Percentiles rank a stretch among this genome's conserved stretches.
Conservation (phyloP, 1,140 invertebrate genomes). For the Holcopasites calliopsidis region DNA sequence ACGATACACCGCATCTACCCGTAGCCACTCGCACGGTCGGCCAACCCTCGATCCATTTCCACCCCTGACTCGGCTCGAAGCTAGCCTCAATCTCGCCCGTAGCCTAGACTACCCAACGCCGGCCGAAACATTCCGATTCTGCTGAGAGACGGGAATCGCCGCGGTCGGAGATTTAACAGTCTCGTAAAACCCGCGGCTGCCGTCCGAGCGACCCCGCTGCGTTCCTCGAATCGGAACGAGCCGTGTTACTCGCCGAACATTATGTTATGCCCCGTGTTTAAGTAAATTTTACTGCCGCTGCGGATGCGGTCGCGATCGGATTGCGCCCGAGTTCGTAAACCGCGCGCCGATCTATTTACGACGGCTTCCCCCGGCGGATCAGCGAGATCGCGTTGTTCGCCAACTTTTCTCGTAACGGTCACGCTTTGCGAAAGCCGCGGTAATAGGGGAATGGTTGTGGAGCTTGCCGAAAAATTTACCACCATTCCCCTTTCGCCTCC, state of each 20-base stretch:
- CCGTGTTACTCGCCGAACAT: neutral
- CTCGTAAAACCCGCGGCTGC: conserved; percentile 13
- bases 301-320: neutral
- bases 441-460: too few species aligned
- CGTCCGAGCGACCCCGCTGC: neutral
- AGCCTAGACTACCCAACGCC: neutral
- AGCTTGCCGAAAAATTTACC: neutral
- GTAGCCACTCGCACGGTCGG: neutral
- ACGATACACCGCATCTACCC: conserved; percentile 1
- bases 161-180: conserved; percentile 33
- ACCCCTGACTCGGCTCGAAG: neutral
- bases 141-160: conserved; percentile 10
- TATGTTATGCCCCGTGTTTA: conserved; percentile 27
- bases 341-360: conserved; percentile 12
- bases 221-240: neutral
- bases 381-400: neutral
- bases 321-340: conserved; percentile 2
- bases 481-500: too few species aligned
- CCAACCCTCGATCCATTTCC: neutral
- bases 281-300: conserved; percentile 15
- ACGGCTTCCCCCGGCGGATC: neutral
- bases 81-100: conserved; percentile 31
- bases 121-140: conserved; percentile 21
- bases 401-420: conserved; percentile 1
- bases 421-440: neutral